phyloP scores from a whole-genome alignment of 1,140 invertebrate species.

The Probaryconus sp. region DNA sequence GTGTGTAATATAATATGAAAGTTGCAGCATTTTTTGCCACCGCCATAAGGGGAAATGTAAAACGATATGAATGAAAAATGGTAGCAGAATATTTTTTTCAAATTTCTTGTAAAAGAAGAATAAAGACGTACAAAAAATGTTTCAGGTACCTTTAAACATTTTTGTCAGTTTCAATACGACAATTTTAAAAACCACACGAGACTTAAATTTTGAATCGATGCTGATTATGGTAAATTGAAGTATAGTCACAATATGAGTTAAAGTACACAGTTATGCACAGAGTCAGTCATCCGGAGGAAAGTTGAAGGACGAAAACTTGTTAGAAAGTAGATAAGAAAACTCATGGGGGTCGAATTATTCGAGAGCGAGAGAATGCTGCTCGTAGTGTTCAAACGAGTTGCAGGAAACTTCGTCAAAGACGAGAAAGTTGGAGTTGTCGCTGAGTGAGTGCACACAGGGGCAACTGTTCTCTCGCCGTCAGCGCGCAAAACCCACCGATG shows the following conservation, averaged over 20 bases:
- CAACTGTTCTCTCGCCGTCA: neutral
- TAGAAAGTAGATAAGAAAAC: constrained; percentile 43
- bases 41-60: too few species aligned
- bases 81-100: too few species aligned
- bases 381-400: constrained; percentile 45
- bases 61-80: too few species aligned
- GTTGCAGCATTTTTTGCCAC: too few species aligned
- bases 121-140: too few species aligned
- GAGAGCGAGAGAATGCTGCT: constrained; percentile 30
- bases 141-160: too few species aligned
- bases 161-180: too few species aligned
- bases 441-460: constrained; percentile 1
- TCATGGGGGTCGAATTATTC: constrained; percentile 40
- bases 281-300: constrained; percentile 24
- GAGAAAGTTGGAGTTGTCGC: constrained; percentile 2
- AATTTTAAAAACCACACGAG: too few species aligned
- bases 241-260: constrained; percentile 11
- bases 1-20: too few species aligned
- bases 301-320: constrained; percentile 21
- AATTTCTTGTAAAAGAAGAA: too few species aligned
- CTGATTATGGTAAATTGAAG: constrained; percentile 3
- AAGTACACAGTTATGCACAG: constrained; percentile 8
- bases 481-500: neutral
- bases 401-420: constrained; percentile 37
- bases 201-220: constrained; percentile 3